Evolutionary conservation across 2,797 vertebrate species (phyloP).

Genomic region (Epinephelus awoara): DNA sequence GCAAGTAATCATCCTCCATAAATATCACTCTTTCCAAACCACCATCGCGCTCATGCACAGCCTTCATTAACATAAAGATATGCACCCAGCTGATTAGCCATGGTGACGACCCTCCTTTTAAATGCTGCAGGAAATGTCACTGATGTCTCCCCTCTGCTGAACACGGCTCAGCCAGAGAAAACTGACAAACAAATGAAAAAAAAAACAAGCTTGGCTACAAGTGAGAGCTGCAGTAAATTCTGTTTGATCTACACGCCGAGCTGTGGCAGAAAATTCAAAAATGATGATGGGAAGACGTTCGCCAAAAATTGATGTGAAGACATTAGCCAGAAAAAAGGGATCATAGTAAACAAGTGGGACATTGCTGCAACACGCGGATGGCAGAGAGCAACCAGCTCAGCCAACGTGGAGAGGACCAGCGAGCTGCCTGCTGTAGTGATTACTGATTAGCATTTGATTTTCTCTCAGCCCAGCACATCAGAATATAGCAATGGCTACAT

Average conservation of each 20-base stretch:
- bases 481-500: conserved; percentile 43
- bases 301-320: not conserved
- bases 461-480: conserved; percentile 27
- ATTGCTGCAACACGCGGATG: conserved; percentile 13
- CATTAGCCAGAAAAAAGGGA: conserved; percentile 25
- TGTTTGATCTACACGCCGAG: conserved; percentile 11
- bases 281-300: not conserved
- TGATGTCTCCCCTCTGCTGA: conserved; percentile 32
- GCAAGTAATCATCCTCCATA: conserved; percentile 37
- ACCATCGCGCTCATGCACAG: not conserved
- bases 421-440: conserved; percentile 28
- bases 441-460: conserved; percentile 61
- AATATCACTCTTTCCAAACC: conserved; percentile 34
- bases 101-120: conserved; percentile 30
- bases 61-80: conserved; percentile 47
- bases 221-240: conserved; percentile 27
- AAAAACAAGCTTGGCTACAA: conserved; percentile 39
- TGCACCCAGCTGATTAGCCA: conserved; percentile 55
- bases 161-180: not conserved
- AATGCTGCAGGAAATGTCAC: conserved; percentile 61
- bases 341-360: conserved; percentile 54
- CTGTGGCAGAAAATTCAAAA: conserved; percentile 15
- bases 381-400: conserved; percentile 25
- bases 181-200: conserved; percentile 28
- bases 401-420: conserved; percentile 33